Conservation (phyloP, 2,888 invertebrate genomes). For the Clusia tigrina region DNA sequence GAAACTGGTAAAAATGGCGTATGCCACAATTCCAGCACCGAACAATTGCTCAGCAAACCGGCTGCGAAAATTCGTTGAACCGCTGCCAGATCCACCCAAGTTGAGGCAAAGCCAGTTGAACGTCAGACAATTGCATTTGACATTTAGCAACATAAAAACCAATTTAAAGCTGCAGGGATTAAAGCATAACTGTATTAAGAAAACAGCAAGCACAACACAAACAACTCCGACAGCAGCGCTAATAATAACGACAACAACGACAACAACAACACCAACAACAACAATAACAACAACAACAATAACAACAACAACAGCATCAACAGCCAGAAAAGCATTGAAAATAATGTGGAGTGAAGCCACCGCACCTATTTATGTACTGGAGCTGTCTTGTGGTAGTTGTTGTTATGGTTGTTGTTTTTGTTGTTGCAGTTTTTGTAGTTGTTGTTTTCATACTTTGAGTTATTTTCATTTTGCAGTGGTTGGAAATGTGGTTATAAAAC, state of each 20-base stretch:
- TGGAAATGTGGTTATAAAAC: not conserved
- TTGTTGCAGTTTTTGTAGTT: not conserved
- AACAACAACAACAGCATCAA: not conserved
- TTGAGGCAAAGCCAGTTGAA: slow-evolving; percentile 20
- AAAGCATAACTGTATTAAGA: slow-evolving; percentile 55
- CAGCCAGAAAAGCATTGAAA: not conserved
- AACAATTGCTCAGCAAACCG: not conserved
- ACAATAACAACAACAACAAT: no score
- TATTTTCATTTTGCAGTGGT: not conserved
- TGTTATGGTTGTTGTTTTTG: slow-evolving; percentile 1
- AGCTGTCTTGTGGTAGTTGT: slow-evolving; percentile 6
- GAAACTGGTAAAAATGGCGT: no score
- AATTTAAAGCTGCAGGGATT: slow-evolving; percentile 57
- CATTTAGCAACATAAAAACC: slow-evolving; percentile 46
- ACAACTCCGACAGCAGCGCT: not conserved
- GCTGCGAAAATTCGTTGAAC: slow-evolving; percentile 16
- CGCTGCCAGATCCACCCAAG: slow-evolving; percentile 30
- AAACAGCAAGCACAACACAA: not conserved
- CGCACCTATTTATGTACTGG: slow-evolving; percentile 4
- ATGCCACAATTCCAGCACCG: not conserved
- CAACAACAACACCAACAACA: no score
- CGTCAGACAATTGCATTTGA: slow-evolving; percentile 49
- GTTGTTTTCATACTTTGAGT: not conserved
- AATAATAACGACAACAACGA: not conserved
- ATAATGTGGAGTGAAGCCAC: not conserved